Percentiles rank a stretch among this genome's conserved stretches.
phyloP scores from a whole-genome alignment of 2,888 invertebrate species.

The Leptura quadrifasciata region DNA sequence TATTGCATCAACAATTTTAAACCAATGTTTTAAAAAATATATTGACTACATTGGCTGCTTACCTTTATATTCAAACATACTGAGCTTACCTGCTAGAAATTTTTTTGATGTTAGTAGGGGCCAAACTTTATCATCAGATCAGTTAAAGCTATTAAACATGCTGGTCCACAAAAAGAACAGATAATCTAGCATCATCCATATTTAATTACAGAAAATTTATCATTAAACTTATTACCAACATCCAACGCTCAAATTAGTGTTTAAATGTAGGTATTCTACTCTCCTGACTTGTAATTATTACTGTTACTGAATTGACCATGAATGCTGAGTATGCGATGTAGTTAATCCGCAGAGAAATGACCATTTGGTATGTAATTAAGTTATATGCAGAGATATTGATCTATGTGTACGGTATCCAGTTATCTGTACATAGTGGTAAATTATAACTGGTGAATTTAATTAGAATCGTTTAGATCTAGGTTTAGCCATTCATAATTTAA shows the following conservation, averaged over 20 bases:
- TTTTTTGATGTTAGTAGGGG: too few relatives aligned
- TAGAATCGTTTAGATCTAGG: neutral
- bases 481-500: too few relatives aligned
- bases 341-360: slow-evolving; percentile 19
- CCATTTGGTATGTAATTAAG: slow-evolving; percentile 30
- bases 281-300: slow-evolving; percentile 9
- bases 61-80: too few relatives aligned
- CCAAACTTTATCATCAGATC: too few relatives aligned
- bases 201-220: too few relatives aligned
- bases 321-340: slow-evolving; percentile 13
- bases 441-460: neutral
- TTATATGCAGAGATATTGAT: slow-evolving; percentile 18
- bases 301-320: slow-evolving; percentile 11
- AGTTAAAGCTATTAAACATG: too few relatives aligned
- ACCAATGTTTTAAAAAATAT: too few relatives aligned
- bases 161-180: too few relatives aligned
- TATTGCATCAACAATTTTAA: too few relatives aligned
- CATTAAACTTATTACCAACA: neutral
- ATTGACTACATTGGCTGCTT: too few relatives aligned
- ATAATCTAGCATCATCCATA: too few relatives aligned
- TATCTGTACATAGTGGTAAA: neutral
- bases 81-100: too few relatives aligned
- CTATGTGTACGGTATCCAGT: neutral
- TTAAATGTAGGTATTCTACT: neutral
- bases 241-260: neutral